A percentile compares a stretch with the other conserved stretches of the same genome.
phyloP scores from a whole-genome alignment of 2,797 vertebrate genomes.

The Phrynocephalus guinanensis region DNA sequence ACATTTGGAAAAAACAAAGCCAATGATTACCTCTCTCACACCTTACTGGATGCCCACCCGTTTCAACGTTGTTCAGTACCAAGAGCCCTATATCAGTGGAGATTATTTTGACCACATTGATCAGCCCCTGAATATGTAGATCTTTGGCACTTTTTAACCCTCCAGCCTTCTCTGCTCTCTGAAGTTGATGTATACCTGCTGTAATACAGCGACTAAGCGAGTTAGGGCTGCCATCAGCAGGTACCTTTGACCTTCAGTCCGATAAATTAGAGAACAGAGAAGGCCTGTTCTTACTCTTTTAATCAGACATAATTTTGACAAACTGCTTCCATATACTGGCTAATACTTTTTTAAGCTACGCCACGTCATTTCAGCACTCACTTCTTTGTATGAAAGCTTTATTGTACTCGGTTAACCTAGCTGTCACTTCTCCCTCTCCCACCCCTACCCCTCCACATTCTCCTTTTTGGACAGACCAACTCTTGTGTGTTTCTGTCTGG shows the following conservation, averaged over 20 bases:
- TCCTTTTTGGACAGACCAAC: conserved; percentile 36
- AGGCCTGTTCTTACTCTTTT: conserved; percentile 42
- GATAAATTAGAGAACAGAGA: conserved; percentile 30
- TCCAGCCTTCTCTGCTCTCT: conserved; percentile 29
- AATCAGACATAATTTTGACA: conserved; percentile 11
- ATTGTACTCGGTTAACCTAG: conserved; percentile 63
- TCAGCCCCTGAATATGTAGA: background rate
- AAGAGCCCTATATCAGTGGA: background rate
- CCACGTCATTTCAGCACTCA: conserved; percentile 47
- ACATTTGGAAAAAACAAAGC: background rate
- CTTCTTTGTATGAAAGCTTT: conserved; percentile 63
- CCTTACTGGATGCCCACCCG: too few species aligned
- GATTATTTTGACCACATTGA: background rate
- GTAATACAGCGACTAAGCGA: conserved; percentile 39
- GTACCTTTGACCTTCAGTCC: conserved; percentile 8
- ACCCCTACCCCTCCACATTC: conserved; percentile 25
- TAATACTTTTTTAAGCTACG: conserved; percentile 54
- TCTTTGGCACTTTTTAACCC: conserved; percentile 5
- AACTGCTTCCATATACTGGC: conserved; percentile 43
- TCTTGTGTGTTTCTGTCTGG: conserved; percentile 68
- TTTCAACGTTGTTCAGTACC: background rate
- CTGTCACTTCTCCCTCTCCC: conserved; percentile 42
- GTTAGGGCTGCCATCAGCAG: conserved; percentile 39
- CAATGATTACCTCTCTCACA: background rate
- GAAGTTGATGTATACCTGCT: background rate